A percentile compares a stretch with the other conserved stretches of the same genome.
phyloP scores from a whole-genome alignment of 2,888 invertebrate genomes.

The Ceriagrion tenellum region DNA sequence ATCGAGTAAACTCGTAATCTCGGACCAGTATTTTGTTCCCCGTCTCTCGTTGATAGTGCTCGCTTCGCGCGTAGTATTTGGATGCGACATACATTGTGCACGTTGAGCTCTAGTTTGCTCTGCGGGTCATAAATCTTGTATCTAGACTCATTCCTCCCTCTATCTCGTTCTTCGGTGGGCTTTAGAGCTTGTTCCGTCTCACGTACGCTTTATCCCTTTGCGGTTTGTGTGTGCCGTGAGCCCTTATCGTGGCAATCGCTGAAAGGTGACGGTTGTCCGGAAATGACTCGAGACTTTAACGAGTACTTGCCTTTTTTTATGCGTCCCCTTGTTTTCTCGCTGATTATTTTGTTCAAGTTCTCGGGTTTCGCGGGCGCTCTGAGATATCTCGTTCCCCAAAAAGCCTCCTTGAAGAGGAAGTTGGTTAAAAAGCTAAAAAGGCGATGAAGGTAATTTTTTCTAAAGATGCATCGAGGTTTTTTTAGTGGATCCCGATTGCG shows the following conservation, averaged over 20 bases:
- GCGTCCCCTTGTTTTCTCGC: neutral
- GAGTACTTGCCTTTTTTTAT: constrained; percentile 4
- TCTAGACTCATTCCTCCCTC: neutral
- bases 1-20: no score
- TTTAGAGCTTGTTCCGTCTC: neutral
- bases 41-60: neutral
- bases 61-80: neutral
- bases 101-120: neutral
- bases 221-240: neutral
- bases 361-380: no score
- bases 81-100: neutral
- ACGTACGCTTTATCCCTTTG: neutral
- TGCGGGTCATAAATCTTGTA: neutral
- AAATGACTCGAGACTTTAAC: neutral
- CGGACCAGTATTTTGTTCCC: no score
- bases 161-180: neutral
- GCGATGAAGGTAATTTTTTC: neutral
- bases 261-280: neutral
- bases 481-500: neutral
- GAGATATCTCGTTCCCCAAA: no score
- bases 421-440: no score
- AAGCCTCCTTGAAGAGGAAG: neutral
- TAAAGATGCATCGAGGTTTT: neutral
- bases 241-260: neutral
- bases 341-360: neutral